Evolutionary conservation across 1,140 invertebrate species (phyloP).

Genomic region (Drosophila pseudoananassae): DNA sequence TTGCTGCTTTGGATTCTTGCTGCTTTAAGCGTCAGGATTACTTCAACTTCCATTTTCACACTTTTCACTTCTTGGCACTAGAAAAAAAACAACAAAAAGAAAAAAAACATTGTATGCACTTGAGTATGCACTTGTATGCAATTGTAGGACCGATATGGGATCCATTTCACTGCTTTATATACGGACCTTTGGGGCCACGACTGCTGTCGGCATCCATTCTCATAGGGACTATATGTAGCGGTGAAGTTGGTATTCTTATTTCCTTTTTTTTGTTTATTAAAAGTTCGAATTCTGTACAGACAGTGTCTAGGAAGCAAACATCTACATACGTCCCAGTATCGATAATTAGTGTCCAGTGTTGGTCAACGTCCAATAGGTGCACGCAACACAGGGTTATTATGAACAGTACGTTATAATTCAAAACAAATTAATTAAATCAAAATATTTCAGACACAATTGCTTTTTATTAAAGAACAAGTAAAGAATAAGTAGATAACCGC

Average conservation of each 20-base stretch:
- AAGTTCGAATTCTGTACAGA: background rate
- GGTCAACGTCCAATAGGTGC: background rate
- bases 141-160: background rate
- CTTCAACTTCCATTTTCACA: constrained; percentile 40
- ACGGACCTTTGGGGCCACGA: constrained; percentile 49
- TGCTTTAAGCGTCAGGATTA: background rate
- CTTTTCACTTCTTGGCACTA: constrained; percentile 44
- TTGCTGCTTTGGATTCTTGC: background rate
- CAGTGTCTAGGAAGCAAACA: background rate
- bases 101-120: constrained; percentile 52
- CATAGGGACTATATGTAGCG: background rate
- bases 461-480: constrained; percentile 11
- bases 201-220: constrained; percentile 70
- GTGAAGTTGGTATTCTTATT: background rate
- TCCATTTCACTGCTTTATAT: constrained; percentile 18
- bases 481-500: background rate
- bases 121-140: background rate
- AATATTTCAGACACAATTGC: background rate
- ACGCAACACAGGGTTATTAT: background rate
- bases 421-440: background rate
- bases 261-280: background rate
- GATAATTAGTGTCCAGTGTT: background rate
- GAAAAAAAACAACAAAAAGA: constrained; percentile 75
- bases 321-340: background rate
- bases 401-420: background rate